phyloP scores from a whole-genome alignment of 2,888 invertebrate genomes.

The Drosophila imparisetae region DNA sequence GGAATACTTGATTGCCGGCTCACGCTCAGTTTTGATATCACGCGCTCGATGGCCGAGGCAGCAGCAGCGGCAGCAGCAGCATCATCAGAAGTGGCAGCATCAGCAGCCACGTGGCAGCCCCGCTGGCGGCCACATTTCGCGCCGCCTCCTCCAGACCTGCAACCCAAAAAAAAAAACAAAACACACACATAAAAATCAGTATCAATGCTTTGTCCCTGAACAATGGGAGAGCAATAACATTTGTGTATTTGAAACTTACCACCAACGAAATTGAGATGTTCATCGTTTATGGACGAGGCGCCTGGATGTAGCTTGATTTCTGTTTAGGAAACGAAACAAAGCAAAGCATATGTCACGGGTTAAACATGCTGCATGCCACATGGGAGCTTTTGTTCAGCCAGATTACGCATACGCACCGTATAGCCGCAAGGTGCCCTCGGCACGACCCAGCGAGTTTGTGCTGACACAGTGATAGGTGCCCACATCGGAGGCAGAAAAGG shows the following conservation, averaged over 20 bases:
- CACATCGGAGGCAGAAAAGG: conserved; percentile 87
- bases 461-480: conserved; percentile 92
- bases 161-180: neutral
- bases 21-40: conserved; percentile 71
- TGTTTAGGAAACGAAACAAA: conserved; percentile 47
- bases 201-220: conserved; percentile 18
- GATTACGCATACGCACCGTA: conserved; percentile 85
- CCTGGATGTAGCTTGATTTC: conserved; percentile 85
- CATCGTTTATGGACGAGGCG: conserved; percentile 82
- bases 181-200: neutral
- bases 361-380: conserved; percentile 11
- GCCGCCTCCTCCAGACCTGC: conserved; percentile 75
- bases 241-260: conserved; percentile 58
- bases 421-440: conserved; percentile 88
- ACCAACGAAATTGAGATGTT: conserved; percentile 83
- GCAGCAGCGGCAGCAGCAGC: conserved; percentile 30
- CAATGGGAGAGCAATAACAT: neutral
- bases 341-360: conserved; percentile 8
- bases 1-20: conserved; percentile 79
- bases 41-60: conserved; percentile 54
- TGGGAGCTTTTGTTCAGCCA: conserved; percentile 20
- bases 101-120: conserved; percentile 35
- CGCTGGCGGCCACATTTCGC: conserved; percentile 54
- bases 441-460: conserved; percentile 88
- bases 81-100: conserved; percentile 14